Evolutionary conservation across 2,888 invertebrate genomes (phyloP).

Genomic region (Tyria jacobaeae): DNA sequence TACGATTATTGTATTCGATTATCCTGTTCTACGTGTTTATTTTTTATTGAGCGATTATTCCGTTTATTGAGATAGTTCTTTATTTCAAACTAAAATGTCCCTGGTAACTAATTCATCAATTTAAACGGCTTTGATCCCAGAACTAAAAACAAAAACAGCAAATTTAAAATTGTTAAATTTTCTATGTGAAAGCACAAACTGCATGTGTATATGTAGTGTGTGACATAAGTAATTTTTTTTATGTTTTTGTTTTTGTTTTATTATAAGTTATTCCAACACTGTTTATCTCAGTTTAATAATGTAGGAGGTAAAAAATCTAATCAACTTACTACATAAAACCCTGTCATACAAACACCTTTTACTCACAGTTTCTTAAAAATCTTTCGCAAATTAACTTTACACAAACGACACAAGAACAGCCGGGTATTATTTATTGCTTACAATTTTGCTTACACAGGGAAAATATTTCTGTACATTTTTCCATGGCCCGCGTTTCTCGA

Average conservation of each 20-base stretch:
- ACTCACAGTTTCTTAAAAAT: slow-evolving; percentile 39
- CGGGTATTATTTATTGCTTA: slow-evolving; percentile 79
- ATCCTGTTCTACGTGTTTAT: slow-evolving; percentile 61
- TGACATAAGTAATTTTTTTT: no score
- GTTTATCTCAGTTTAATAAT: no score
- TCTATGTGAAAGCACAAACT: no score
- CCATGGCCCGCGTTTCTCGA: slow-evolving; percentile 66
- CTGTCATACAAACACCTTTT: slow-evolving; percentile 30
- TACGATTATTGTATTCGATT: slow-evolving; percentile 76
- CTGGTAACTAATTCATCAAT: no score
- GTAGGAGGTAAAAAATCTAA: slow-evolving; percentile 1
- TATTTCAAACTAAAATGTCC: no score
- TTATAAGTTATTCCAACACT: no score
- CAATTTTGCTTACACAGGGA: slow-evolving; percentile 80
- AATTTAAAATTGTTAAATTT: no score
- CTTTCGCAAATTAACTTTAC: slow-evolving; percentile 51
- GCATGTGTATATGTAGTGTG: no score
- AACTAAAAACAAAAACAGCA: neutral
- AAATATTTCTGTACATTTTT: slow-evolving; percentile 84
- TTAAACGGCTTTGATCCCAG: no score
- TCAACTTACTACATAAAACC: slow-evolving; percentile 21
- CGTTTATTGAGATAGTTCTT: slow-evolving; percentile 34
- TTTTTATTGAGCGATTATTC: slow-evolving; percentile 62
- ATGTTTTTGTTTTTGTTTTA: no score
- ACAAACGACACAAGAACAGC: slow-evolving; percentile 46